Evolutionary conservation across 2,113 vertebrate species (phyloP).

Genomic region (Lipotes vexillifer): DNA sequence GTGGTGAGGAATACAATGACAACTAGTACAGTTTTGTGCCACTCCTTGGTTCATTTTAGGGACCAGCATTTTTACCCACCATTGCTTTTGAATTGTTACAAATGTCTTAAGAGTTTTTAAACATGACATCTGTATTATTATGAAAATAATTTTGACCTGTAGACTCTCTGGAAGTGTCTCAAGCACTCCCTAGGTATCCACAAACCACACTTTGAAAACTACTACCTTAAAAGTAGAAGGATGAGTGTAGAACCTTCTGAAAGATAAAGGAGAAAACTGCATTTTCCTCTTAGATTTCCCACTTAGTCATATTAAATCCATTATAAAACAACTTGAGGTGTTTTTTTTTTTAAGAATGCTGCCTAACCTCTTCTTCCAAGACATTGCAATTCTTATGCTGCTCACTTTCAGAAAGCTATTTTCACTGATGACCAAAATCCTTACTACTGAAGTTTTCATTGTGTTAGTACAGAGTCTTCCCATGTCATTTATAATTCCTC

Average conservation of each 20-base stretch:
- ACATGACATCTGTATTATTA: neutral
- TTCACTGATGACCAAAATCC: neutral
- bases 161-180: neutral
- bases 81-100: neutral
- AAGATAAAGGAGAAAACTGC: neutral
- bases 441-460: neutral
- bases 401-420: neutral
- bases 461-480: neutral
- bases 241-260: neutral
- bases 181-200: neutral
- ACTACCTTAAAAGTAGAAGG: neutral
- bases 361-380: neutral
- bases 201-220: neutral
- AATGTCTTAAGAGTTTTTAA: neutral
- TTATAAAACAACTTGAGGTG: neutral
- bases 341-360: neutral
- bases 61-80: neutral
- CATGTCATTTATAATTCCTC: neutral
- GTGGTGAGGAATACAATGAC: neutral
- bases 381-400: neutral
- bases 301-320: neutral
- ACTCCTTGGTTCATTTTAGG: neutral
- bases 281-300: neutral
- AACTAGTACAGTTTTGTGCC: neutral
- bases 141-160: neutral